These are phyloP conservation scores for Drepana falcataria DNA, from an alignment of 2,888 invertebrate species.

Conservation along the genomic window DNA sequence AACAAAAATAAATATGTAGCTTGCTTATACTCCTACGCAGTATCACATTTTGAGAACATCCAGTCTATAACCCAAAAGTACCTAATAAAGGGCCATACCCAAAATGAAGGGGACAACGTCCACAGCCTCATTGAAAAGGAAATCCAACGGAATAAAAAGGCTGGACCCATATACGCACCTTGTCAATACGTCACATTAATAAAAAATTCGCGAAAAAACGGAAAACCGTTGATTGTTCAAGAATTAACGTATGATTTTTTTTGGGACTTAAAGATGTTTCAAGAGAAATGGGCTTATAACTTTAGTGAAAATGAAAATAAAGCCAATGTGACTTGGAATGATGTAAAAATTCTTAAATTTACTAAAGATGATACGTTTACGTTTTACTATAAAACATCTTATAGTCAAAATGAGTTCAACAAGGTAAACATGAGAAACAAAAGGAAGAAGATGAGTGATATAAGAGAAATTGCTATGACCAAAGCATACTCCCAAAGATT, in stretches of 20 bases:
- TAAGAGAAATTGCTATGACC: slow-evolving; percentile 2
- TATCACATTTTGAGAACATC: slow-evolving; percentile 7
- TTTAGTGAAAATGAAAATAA: slow-evolving; percentile 1
- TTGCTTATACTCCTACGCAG: slow-evolving; percentile 9
- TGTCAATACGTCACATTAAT: slow-evolving; percentile 11
- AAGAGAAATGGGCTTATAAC: slow-evolving; percentile 9
- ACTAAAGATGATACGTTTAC: slow-evolving; percentile 6
- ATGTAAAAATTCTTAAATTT: slow-evolving; percentile 6
- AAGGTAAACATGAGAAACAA: slow-evolving; percentile 8
- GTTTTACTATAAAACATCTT: slow-evolving; percentile 11
- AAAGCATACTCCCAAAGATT: slow-evolving; percentile 3
- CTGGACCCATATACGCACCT: slow-evolving; percentile 23
- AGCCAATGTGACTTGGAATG: slow-evolving; percentile 2
- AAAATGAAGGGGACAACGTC: slow-evolving; percentile 23
- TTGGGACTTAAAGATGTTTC: slow-evolving; percentile 5
- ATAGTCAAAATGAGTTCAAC: background rate
- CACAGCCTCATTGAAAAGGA: slow-evolving; percentile 32
- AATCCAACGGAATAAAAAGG: slow-evolving; percentile 21
- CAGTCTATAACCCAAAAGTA: no score
- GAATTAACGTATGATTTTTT: slow-evolving; percentile 6
- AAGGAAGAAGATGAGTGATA: slow-evolving; percentile 10
- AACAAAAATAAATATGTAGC: slow-evolving; percentile 17
- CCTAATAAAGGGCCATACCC: background rate
- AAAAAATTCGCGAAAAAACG: slow-evolving; percentile 4
- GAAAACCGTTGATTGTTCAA: slow-evolving; percentile 4